A percentile compares a stretch with the other conserved stretches of the same genome.
Evolutionary conservation across 2,113 vertebrate species (phyloP).

Genomic region (Myotis yumanensis): DNA sequence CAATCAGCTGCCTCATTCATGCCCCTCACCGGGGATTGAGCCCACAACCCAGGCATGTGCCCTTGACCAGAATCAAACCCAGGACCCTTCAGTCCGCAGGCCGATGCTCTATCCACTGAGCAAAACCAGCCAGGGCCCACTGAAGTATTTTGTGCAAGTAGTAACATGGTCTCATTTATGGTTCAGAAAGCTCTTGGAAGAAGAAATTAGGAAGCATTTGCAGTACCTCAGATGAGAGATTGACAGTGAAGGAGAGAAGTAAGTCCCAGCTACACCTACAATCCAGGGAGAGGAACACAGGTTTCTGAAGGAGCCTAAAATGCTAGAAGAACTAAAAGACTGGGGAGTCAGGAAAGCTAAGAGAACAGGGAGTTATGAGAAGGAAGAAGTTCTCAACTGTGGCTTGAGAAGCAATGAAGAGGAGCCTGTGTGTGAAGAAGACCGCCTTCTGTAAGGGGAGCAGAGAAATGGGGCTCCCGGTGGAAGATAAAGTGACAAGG

Average conservation of each 20-base stretch:
- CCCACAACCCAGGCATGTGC: too few species aligned
- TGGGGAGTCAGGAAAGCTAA: background rate
- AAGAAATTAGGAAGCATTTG: background rate
- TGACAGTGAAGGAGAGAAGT: background rate
- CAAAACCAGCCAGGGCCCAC: background rate
- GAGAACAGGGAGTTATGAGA: background rate
- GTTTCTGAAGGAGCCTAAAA: background rate
- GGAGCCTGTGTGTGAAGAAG: background rate
- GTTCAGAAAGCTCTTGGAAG: background rate
- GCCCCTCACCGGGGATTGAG: too few species aligned
- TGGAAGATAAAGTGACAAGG: background rate
- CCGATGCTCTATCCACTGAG: too few species aligned
- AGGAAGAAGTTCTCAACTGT: background rate
- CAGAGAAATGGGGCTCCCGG: background rate
- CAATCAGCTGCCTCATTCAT: too few species aligned
- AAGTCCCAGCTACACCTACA: background rate
- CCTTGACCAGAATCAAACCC: too few species aligned
- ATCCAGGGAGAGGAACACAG: background rate
- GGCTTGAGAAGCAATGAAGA: background rate
- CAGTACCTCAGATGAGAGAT: background rate
- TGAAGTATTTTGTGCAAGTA: background rate
- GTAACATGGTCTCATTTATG: background rate
- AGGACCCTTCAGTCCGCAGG: too few species aligned
- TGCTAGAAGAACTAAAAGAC: background rate
- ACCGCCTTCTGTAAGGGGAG: background rate